Evolutionary conservation across 2,888 invertebrate genomes (phyloP).

Genomic region (Glyphotaelius pellucidus): DNA sequence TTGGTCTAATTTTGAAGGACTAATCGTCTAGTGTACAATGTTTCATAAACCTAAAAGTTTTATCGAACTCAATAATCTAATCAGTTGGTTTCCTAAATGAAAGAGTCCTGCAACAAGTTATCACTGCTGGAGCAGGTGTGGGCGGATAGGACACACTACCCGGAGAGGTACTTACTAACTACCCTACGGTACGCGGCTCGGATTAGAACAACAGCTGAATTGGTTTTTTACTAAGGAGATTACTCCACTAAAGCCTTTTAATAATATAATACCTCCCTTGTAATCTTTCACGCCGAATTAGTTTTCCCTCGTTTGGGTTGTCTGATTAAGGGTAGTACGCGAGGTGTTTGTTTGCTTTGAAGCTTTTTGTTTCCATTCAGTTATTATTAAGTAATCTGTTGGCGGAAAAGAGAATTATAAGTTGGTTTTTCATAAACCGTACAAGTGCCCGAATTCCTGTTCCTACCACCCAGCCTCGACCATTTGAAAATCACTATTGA

Average conservation of each 20-base stretch:
- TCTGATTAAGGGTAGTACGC: neutral
- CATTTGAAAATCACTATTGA: neutral
- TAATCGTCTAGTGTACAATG: no score
- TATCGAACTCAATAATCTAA: neutral
- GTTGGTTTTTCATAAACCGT: neutral
- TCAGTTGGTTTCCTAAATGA: neutral
- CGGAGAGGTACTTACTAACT: neutral
- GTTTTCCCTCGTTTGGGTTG: slow-evolving; percentile 5
- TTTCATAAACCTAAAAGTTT: no score
- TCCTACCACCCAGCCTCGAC: neutral
- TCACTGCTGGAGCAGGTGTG: neutral
- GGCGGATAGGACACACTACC: neutral
- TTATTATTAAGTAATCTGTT: neutral
- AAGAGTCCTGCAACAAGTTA: neutral
- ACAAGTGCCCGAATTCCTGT: neutral
- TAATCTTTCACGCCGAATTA: slow-evolving; percentile 13
- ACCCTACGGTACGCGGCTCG: neutral
- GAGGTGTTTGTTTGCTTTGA: neutral
- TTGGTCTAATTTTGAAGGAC: no score
- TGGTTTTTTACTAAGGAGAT: slow-evolving; percentile 2
- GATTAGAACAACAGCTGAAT: neutral
- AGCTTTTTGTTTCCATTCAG: neutral
- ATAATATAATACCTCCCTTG: neutral
- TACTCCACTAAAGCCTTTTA: neutral
- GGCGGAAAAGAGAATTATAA: neutral